A percentile compares a stretch with the other conserved stretches of the same genome.
These are phyloP conservation scores for Lycaena phlaeas DNA, from an alignment of 2,888 invertebrate species.

Conservation along the genomic window DNA sequence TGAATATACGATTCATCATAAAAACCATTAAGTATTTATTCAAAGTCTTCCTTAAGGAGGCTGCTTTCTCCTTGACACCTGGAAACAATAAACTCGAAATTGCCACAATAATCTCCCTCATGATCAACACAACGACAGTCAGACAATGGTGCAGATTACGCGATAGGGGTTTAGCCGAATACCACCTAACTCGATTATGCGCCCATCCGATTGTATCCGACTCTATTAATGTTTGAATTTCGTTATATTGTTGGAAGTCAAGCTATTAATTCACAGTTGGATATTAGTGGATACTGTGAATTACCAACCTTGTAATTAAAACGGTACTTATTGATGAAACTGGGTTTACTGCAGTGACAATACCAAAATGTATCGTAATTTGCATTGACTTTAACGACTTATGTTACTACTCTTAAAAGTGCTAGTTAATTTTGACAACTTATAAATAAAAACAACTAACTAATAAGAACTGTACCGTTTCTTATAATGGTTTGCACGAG, in stretches of 20 bases:
- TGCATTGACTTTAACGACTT: no score
- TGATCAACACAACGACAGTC: conserved; percentile 59
- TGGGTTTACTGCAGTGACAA: no score
- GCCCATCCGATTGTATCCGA: conserved; percentile 70
- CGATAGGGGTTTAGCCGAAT: conserved; percentile 68
- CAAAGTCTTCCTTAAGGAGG: conserved; percentile 37
- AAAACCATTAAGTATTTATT: no score
- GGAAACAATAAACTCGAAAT: conserved; percentile 68
- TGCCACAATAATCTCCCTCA: conserved; percentile 68
- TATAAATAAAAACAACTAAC: no score
- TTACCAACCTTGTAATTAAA: no score
- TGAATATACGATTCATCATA: no score
- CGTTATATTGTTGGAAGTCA: conserved; percentile 57
- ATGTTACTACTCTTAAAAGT: no score
- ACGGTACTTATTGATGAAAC: no score
- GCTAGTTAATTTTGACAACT: no score
- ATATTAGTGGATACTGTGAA: conserved; percentile 38
- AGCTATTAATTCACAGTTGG: conserved; percentile 41
- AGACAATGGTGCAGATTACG: conserved; percentile 67
- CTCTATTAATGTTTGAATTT: conserved; percentile 71
- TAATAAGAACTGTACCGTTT: no score
- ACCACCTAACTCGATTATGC: conserved; percentile 71
- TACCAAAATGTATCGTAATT: background rate
- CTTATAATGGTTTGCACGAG: no score
- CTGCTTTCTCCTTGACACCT: conserved; percentile 58